A percentile compares a stretch with the other conserved stretches of the same genome.
Conservation (phyloP, 2,797 vertebrate genomes). For the Dipus sagitta region DNA sequence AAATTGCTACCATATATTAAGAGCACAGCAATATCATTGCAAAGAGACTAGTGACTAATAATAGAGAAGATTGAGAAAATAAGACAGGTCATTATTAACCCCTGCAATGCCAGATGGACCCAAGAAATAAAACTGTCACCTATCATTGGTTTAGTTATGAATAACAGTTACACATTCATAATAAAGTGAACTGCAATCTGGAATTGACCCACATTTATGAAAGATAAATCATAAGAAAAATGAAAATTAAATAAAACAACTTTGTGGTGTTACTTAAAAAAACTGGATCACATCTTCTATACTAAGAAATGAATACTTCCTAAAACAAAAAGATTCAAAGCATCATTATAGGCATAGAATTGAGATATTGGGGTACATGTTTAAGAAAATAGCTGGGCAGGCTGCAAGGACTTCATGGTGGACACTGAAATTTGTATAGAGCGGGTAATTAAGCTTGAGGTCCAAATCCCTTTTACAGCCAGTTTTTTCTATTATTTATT, state of each 20-base stretch:
- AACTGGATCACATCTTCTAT: neutral
- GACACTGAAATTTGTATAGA: neutral
- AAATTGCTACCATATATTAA: neutral
- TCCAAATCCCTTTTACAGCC: no score
- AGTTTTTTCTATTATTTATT: no score
- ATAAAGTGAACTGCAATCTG: neutral
- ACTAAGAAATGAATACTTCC: neutral
- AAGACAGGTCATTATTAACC: conserved; percentile 1
- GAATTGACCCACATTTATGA: neutral
- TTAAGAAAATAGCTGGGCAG: neutral
- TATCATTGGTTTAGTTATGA: neutral
- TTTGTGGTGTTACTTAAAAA: neutral
- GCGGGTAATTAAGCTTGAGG: neutral
- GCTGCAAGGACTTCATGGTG: neutral
- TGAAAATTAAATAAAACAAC: neutral
- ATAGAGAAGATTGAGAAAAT: neutral
- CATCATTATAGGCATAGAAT: neutral
- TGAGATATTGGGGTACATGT: neutral
- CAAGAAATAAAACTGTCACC: conserved; percentile 8
- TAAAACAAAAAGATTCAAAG: neutral
- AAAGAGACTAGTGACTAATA: neutral
- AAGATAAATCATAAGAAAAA: neutral
- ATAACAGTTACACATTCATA: neutral
- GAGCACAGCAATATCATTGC: neutral
- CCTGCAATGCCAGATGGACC: neutral